Conservation (phyloP, 2,888 invertebrate species). For the Drosophila subsilvestris region DNA sequence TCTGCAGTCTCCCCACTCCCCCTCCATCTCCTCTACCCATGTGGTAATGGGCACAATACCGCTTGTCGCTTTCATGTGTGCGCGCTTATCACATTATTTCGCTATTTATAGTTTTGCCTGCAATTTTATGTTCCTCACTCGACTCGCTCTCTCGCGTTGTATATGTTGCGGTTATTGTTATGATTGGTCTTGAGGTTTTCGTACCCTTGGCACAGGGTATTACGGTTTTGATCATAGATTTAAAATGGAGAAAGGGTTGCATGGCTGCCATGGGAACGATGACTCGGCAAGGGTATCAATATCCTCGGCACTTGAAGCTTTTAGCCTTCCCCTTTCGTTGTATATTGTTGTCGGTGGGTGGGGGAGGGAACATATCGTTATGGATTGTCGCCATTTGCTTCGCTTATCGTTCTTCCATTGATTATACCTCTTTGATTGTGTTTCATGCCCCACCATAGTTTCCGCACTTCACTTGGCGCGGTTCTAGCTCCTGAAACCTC, state of each 20-base stretch:
- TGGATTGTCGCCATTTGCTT: conserved; percentile 13
- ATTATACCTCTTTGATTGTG: too few relatives aligned
- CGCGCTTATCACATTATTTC: conserved; percentile 70
- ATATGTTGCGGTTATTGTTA: conserved; percentile 41
- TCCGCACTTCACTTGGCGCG: neutral
- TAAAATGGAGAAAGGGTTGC: neutral
- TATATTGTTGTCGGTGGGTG: neutral
- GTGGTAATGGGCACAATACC: conserved; percentile 25
- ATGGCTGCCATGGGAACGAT: neutral
- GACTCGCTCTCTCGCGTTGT: conserved; percentile 18
- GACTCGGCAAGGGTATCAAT: neutral
- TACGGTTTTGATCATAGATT: neutral
- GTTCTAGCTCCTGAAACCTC: neutral
- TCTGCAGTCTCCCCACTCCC: neutral
- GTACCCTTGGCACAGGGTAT: conserved; percentile 7
- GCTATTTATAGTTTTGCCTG: conserved; percentile 71
- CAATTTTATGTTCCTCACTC: conserved; percentile 49
- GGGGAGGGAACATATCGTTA: neutral
- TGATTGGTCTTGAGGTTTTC: conserved; percentile 21
- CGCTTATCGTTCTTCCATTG: conserved; percentile 38
- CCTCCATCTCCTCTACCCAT: neutral
- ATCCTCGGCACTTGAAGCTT: neutral
- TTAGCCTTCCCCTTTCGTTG: neutral
- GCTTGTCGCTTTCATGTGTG: conserved; percentile 57
- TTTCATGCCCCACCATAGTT: neutral